Percentiles rank a stretch among this genome's conserved stretches.
phyloP scores from a whole-genome alignment of 2,797 vertebrate species.

The Pseudochromis fuscus region DNA sequence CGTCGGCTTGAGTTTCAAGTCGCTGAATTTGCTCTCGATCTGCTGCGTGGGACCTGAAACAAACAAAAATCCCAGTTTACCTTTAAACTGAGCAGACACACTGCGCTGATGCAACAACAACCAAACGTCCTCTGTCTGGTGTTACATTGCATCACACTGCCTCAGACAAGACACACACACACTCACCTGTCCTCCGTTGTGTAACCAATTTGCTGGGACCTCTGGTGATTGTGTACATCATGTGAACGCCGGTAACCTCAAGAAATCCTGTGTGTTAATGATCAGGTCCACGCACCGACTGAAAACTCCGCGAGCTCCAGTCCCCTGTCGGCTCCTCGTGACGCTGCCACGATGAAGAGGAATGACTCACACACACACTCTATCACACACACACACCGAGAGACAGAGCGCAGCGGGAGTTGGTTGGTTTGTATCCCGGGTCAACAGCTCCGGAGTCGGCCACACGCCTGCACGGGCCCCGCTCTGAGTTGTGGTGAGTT shows the following conservation, averaged over 20 bases:
- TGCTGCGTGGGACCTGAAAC: constrained; percentile 90
- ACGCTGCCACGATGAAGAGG: constrained; percentile 45
- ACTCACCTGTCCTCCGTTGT: constrained; percentile 93
- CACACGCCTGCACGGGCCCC: constrained; percentile 36
- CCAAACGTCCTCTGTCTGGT: constrained; percentile 12
- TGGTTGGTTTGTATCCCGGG: constrained; percentile 17
- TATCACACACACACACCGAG: no score
- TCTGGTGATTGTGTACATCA: constrained; percentile 95
- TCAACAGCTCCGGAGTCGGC: constrained; percentile 62
- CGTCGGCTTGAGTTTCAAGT: constrained; percentile 88
- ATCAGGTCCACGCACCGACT: constrained; percentile 6
- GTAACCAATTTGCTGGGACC: constrained; percentile 97
- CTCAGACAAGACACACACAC: background rate
- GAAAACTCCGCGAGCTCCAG: constrained; percentile 14
- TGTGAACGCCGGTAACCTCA: constrained; percentile 71
- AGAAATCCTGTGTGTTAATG: constrained; percentile 11
- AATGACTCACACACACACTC: no score
- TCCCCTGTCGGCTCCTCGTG: constrained; percentile 31
- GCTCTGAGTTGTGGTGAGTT: constrained; percentile 10
- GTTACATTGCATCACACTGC: constrained; percentile 56
- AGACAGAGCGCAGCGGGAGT: constrained; percentile 31
- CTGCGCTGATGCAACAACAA: no score
- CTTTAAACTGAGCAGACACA: background rate
- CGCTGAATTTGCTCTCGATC: constrained; percentile 89
- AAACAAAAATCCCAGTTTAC: background rate